phyloP scores from a whole-genome alignment of 2,888 invertebrate genomes.

The Alitta virens region DNA sequence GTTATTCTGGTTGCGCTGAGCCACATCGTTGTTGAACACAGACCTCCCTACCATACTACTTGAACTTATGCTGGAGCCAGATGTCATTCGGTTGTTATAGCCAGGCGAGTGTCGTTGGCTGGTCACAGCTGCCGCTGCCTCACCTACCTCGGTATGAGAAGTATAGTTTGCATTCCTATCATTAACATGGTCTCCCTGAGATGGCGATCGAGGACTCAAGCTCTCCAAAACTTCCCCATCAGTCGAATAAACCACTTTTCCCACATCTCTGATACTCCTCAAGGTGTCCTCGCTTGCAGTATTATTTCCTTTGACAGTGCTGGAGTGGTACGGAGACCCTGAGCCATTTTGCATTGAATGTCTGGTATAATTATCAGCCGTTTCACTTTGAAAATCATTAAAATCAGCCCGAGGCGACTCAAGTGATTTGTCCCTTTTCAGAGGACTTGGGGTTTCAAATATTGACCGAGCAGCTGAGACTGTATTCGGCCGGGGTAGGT shows the following conservation, averaged over 20 bases:
- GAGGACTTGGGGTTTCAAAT: slow-evolving; percentile 64
- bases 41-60: not conserved
- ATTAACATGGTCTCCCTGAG: not conserved
- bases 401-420: slow-evolving; percentile 3
- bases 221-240: not conserved
- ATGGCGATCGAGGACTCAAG: not conserved
- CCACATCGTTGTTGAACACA: not conserved
- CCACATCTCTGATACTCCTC: not conserved
- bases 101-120: not conserved
- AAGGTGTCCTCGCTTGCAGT: not conserved
- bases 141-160: not conserved
- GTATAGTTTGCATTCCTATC: not conserved
- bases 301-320: not conserved
- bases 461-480: slow-evolving; percentile 82
- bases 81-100: not conserved
- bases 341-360: slow-evolving; percentile 12
- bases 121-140: not conserved
- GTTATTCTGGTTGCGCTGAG: not conserved
- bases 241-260: not conserved
- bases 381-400: not conserved
- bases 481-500: slow-evolving; percentile 84
- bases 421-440: slow-evolving; percentile 6
- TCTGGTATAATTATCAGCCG: not conserved
- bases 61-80: not conserved
- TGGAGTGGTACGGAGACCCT: not conserved